Conservation (phyloP, 2,797 vertebrate species). For the Dromococcyx pavoninus region DNA sequence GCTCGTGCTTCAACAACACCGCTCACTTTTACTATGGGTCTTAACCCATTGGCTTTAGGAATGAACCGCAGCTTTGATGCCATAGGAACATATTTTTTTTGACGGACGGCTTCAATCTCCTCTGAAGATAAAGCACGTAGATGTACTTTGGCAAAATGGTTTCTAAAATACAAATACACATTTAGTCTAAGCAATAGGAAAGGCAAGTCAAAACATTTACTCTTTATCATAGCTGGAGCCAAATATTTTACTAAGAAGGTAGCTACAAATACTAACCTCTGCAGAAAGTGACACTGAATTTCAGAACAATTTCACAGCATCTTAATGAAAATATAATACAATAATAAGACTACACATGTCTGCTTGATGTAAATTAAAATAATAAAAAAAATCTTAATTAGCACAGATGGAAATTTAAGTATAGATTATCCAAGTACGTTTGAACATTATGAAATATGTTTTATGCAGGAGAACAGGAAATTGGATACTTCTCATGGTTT, state of each 20-base stretch:
- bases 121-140: conserved; percentile 79
- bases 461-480: neutral
- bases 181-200: neutral
- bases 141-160: conserved; percentile 82
- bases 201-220: neutral
- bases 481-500: neutral
- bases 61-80: conserved; percentile 89
- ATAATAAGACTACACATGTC: neutral
- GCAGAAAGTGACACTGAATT: neutral
- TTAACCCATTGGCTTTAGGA: conserved; percentile 86
- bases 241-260: neutral
- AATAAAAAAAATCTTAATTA: neutral
- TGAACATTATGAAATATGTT: neutral
- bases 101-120: conserved; percentile 70
- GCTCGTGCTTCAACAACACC: conserved; percentile 27
- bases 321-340: neutral
- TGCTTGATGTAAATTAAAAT: neutral
- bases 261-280: neutral
- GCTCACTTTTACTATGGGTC: conserved; percentile 84
- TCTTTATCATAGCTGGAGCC: neutral
- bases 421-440: neutral
- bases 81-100: conserved; percentile 52
- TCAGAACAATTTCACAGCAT: neutral
- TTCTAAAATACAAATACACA: conserved; percentile 73
- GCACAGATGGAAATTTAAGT: neutral